Base-by-base conservation (phyloP, 2,888 invertebrate genomes). In the Tachystola acroxantha region DNA sequence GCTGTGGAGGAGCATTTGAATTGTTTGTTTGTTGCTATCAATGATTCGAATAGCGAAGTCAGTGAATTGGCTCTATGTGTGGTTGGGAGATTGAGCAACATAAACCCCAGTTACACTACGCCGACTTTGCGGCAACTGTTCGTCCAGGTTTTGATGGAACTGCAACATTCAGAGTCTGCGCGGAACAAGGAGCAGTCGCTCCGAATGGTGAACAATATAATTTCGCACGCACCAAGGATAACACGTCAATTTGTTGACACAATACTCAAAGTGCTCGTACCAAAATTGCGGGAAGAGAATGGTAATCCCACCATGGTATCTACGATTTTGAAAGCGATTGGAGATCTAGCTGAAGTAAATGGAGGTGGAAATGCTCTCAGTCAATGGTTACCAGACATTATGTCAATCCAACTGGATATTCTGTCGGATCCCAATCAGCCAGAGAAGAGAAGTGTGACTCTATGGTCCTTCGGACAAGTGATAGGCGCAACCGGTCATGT, bases 91-190 rank as follows among this genome's bases (percentile, higher is more conserved):
- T 81, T 99, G 40, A 97, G 97, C 57, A 92, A 93, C 33, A 92
- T 97, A 75, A 99, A 99, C 86, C 99, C 99, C 0, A 98, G 99
- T 1, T 98, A 98, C 66, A 96, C 99, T 1, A 96, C 98, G 91
- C 99, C 99, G 0, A 95, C 96, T 20, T 87, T 99, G 19, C 88
- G 99, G 19, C 96, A 97, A 69, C 92, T 96, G 9, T 90, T 99
- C 39, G 94, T 99, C 10, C 93, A 98, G 89, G 90, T 98, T 42
- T 82, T 99, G 27, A 96, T 96, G 11, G 98, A 98, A 70, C 74
- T 99, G 42, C 97, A 98, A 60, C 94, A 97, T 80, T 97, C 97
- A 20, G 98, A 98, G 31, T 94, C 97, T 65, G 95, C 96, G 9
- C 90, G 97, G 27, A 97, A 97, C 70, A 99, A 99, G 73, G 99